Evolutionary conservation across 2,113 vertebrate genomes (phyloP), one percentile per base, ranked within the genome.

Genomic region (Dolichallabes microphthalmus): DNA sequence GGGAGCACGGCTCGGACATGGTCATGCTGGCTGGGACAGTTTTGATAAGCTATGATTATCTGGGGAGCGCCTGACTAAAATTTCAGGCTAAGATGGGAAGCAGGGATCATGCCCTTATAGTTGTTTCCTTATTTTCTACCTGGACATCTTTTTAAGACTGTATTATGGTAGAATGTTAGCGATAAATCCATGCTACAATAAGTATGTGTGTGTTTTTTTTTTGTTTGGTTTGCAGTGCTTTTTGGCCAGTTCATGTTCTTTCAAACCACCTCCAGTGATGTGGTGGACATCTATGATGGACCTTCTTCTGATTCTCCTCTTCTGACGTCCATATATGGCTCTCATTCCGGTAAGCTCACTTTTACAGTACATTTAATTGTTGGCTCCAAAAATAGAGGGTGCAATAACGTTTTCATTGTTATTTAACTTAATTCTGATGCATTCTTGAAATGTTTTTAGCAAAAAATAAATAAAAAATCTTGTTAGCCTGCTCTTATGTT

Each of bases 191-290:
- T 15, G 57, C 32, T 39, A 45, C 5, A 6, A 6, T 45, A 19
- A 63, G 55, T 15, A 22, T 39, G 15, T 27, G 10, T 45, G 19
- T 55, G n/a, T 58, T 1, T 64, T 5, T 35, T 74, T 17, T 71
- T 32, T 27, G n/a, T n/a, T n/a, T n/a, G n/a, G 4, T 58, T 27
- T 86, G 96, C 91, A 99, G 98, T 99, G 92, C 96, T 99, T 89
- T 99, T 99, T 92, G 98, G 98, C 69, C 98, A 99, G 96, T 99
- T 99, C 94, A 96, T 99, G 88, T 96, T 98, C 92, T 99, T 99
- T 93, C 97, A 98, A 94, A 98, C 97, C 87, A 95, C 96, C 88
- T 92, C 94, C 80, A 96, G 93, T 89, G 98, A 99, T 80, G 95
- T 98, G 85, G 96, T 98, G 73, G 97, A 99, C 92, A 97, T 99